Percentiles rank a stretch among this genome's conserved stretches.
Conservation (phyloP, 2,113 vertebrate genomes). For the Hippocampus zosterae region DNA sequence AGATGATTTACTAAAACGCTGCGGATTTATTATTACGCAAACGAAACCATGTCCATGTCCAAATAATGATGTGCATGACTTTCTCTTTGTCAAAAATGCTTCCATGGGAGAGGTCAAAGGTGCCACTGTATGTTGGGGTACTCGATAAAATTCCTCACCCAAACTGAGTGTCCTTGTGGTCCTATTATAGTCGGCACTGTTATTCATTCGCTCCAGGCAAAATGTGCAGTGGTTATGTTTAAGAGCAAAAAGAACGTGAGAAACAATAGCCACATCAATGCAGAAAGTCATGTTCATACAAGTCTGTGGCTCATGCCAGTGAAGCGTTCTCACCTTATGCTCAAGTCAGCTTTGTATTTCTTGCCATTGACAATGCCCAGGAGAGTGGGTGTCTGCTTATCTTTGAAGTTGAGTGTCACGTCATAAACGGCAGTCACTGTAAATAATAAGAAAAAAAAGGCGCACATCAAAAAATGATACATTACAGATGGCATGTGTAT, state of each 20-base stretch:
- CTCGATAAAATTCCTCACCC: not conserved
- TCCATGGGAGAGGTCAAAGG: not conserved
- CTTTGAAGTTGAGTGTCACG: slow-evolving; percentile 95
- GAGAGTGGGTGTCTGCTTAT: slow-evolving; percentile 90
- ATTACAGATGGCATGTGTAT: not conserved
- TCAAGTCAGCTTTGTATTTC: slow-evolving; percentile 94
- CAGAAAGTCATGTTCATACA: not conserved
- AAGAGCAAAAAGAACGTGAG: not conserved
- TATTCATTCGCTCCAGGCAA: not conserved
- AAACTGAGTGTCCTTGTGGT: not conserved
- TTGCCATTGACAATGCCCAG: slow-evolving; percentile 93
- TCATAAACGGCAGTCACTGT: slow-evolving; percentile 91
- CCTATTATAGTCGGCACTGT: not conserved
- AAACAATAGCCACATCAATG: not conserved
- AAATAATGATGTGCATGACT: not conserved
- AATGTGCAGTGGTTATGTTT: not conserved
- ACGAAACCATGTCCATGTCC: not conserved
- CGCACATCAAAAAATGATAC: not conserved
- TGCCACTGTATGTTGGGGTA: not conserved
- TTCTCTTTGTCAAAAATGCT: not conserved
- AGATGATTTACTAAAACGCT: not conserved
- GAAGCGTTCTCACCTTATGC: slow-evolving; percentile 85
- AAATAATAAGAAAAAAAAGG: not conserved
- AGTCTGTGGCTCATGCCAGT: not conserved
- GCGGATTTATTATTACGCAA: slow-evolving; percentile 10